phyloP scores from a whole-genome alignment of 2,888 invertebrate genomes.

The Platycheirus albimanus region DNA sequence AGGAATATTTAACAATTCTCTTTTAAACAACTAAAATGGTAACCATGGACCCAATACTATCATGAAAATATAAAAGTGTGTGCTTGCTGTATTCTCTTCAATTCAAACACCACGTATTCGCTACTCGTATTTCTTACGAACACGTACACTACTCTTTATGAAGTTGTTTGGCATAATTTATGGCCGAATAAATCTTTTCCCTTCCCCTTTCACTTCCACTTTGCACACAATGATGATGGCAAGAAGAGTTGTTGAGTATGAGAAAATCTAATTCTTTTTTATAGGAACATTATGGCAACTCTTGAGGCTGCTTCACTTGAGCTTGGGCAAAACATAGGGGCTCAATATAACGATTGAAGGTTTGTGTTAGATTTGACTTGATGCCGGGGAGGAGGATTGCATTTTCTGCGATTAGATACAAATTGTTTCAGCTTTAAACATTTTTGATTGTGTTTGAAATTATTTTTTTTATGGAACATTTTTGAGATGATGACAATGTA shows the following conservation, averaged over 20 bases:
- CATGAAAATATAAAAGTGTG: neutral
- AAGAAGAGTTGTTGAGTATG: conserved; percentile 27
- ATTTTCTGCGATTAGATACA: too few species aligned
- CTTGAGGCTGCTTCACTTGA: neutral
- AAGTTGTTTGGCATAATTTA: conserved; percentile 56
- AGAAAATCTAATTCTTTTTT: conserved; percentile 31
- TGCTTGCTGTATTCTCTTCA: neutral
- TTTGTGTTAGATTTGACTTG: too few species aligned
- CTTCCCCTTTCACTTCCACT: neutral
- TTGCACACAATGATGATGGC: neutral
- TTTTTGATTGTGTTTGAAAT: too few species aligned
- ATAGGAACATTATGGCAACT: conserved; percentile 60
- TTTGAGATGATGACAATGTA: too few species aligned
- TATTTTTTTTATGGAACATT: too few species aligned
- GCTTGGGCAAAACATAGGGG: neutral
- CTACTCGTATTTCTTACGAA: too few species aligned
- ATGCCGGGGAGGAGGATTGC: too few species aligned
- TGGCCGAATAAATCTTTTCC: conserved; percentile 16
- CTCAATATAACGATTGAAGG: neutral
- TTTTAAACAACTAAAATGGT: neutral
- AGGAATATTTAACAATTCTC: too few species aligned
- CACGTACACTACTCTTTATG: neutral
- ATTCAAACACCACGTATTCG: neutral
- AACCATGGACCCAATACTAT: neutral
- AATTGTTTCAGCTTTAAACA: too few species aligned